Conservation (phyloP, 2,113 vertebrate species). For the Scomber colias region DNA sequence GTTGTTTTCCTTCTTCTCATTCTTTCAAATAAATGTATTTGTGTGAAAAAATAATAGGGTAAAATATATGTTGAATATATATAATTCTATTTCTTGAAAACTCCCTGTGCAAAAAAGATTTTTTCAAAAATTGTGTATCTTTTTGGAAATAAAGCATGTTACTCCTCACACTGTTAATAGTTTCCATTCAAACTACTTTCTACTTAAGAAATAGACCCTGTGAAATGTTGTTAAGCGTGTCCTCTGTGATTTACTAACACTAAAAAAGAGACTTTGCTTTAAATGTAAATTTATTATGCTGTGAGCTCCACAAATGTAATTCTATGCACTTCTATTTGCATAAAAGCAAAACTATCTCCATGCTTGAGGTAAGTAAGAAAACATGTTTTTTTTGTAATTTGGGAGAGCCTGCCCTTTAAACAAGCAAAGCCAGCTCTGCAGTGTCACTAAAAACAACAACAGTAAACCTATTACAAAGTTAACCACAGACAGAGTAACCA, state of each 20-base stretch:
- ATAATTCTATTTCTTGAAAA: neutral
- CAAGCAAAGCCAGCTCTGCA: constrained; percentile 15
- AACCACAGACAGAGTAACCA: constrained; percentile 5
- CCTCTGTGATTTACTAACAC: neutral
- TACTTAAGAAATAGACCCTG: neutral
- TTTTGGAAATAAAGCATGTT: too few species aligned
- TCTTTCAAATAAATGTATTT: neutral
- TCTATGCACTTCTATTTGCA: neutral
- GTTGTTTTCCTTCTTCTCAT: neutral
- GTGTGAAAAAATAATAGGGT: too few species aligned
- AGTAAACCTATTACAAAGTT: constrained; percentile 6
- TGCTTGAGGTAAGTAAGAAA: neutral
- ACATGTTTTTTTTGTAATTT: neutral
- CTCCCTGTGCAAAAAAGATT: too few species aligned
- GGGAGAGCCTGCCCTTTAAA: constrained; percentile 19
- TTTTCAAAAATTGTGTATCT: too few species aligned
- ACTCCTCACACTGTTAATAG: too few species aligned
- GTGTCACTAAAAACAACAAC: neutral
- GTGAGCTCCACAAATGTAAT: neutral
- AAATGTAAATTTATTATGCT: too few species aligned
- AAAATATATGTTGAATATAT: neutral
- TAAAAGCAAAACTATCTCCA: neutral
- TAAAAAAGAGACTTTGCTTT: neutral
- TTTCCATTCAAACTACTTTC: neutral
- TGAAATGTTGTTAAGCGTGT: neutral